phyloP scores from a whole-genome alignment of 1,140 invertebrate species.

The Drosophila melanica region DNA sequence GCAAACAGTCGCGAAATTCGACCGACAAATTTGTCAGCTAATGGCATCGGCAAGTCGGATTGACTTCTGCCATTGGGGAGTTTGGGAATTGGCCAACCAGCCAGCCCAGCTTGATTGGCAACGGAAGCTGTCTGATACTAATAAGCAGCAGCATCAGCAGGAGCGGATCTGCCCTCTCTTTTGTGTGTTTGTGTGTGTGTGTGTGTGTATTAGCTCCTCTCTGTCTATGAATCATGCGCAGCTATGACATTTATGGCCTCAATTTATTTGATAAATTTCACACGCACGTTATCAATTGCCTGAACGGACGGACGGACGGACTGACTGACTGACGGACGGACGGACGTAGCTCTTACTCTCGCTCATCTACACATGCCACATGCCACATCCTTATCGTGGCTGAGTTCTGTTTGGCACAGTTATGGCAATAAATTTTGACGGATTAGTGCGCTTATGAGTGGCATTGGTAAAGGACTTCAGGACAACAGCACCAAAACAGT shows the following conservation, averaged over 20 bases:
- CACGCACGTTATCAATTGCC: conserved; percentile 82
- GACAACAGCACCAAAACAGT: conserved; percentile 3
- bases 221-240: conserved; percentile 74
- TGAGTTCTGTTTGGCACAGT: conserved; percentile 32
- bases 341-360: conserved; percentile 11
- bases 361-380: conserved; percentile 13
- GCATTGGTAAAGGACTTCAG: conserved; percentile 51
- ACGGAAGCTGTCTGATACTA: conserved; percentile 69
- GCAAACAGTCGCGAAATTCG: conserved; percentile 13
- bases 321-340: not conserved
- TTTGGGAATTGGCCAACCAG: not conserved
- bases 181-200: too few relatives aligned
- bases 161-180: conserved; percentile 9
- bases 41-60: conserved; percentile 20
- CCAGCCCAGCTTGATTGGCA: conserved; percentile 42
- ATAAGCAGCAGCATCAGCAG: conserved; percentile 41
- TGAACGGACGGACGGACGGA: conserved; percentile 7
- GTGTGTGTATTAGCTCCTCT: not conserved
- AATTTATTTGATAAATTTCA: conserved; percentile 83
- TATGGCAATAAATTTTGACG: conserved; percentile 80
- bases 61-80: conserved; percentile 32
- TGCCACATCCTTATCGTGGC: not conserved
- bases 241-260: conserved; percentile 80
- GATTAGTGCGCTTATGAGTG: conserved; percentile 80
- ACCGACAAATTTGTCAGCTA: conserved; percentile 64